These are phyloP conservation scores for Raja brachyura DNA, from an alignment of 2,113 vertebrate genomes.

Conservation along the genomic window DNA sequence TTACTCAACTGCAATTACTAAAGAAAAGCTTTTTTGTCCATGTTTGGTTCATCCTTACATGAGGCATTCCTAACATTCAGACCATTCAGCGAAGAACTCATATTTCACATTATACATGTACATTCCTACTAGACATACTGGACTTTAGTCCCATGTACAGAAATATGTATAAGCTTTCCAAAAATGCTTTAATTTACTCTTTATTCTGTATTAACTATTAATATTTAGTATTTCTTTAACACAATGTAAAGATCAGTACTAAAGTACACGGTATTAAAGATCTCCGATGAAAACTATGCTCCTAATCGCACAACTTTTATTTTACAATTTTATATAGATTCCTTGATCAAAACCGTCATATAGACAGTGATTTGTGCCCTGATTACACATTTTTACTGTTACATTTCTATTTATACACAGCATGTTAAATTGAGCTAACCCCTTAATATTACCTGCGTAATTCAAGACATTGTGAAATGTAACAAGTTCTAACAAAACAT, in stretches of 20 bases:
- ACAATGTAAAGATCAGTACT: too few species aligned
- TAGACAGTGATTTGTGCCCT: neutral
- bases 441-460: neutral
- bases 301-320: neutral
- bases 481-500: neutral
- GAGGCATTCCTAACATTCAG: neutral
- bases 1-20: neutral
- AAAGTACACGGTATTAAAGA: too few species aligned
- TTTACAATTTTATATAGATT: neutral
- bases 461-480: neutral
- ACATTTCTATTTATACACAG: neutral
- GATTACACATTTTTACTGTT: neutral
- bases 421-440: neutral
- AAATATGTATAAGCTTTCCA: neutral
- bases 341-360: neutral
- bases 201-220: too few species aligned
- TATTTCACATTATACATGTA: neutral
- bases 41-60: neutral
- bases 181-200: neutral
- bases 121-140: neutral
- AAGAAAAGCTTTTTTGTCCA: neutral
- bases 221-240: too few species aligned
- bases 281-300: neutral
- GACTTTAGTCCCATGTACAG: neutral
- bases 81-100: neutral